Base-by-base conservation (phyloP, 2,797 vertebrate genomes). In the Lagocephalus sceleratus region DNA sequence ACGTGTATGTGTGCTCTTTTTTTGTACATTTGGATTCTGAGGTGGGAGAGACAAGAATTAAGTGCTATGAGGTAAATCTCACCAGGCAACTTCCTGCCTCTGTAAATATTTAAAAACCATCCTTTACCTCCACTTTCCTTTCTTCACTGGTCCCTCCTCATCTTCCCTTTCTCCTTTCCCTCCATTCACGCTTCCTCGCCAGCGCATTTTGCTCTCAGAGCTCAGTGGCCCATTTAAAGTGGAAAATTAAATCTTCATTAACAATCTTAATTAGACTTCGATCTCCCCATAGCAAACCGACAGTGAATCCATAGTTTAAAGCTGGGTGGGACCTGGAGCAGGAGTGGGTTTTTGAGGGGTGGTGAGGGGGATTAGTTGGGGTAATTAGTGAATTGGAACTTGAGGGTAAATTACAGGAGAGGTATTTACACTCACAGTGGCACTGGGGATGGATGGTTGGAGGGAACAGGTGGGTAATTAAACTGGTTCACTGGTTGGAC, bases 161-260 rank as follows among this genome's bases (percentile, higher is more conserved):
- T 32, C 47, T 22, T 20, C 10, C 50, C n/a, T 26, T n/a, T n/a
- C 42, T 40, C 3, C 32, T 21, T 20, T 40, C n/a, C 20, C 17
- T 14, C 20, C 17, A 16, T 10, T 21, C 5, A 14, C 12, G 32
- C 57, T 54, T 48, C 51, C 63, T 50, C 11, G 42, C 71, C 59
- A 64, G 17, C 59, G 61, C 54, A 17, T 72, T 70, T 58, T 54
- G 16, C 73, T 73, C 76, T 78, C 66, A 53, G 72, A 82, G 85
- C 73, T 86, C 75, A 65, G 46, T 64, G 72, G 75, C 75, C 86
- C 74, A 78, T 82, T 86, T 83, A 71, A 88, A 85, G 85, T 84
- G 79, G 82, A 86, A 88, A 90, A 92, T 92, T 80, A 88, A 92
- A 91, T 90, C 89, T 92, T 90, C 86, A 87, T 90, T 90, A 89